Base-by-base conservation (phyloP, 1,140 invertebrate species). In the Euglossa dilemma region DNA sequence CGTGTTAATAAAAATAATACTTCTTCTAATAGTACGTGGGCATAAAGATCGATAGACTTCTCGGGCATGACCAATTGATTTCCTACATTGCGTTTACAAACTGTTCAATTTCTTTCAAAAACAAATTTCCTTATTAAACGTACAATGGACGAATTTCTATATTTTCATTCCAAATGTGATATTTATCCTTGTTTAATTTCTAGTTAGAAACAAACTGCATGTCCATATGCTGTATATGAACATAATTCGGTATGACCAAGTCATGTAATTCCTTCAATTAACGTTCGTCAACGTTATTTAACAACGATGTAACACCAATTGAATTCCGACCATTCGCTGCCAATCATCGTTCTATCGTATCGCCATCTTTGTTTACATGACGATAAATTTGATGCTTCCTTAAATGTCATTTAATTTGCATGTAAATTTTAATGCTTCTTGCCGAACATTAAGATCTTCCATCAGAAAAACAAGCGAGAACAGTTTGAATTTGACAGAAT, bases 241-340 rank as follows among this genome's bases (percentile, higher is more conserved):
- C n/a, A n/a, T 47, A n/a, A 80, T 72, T 72, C 43, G 7, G n/a
- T 52, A 45, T 36, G 18, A 56, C 23, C 47, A 77, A 77, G 43
- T 56, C 56, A 16, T 63, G 23, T 11, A 43, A 67, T 20, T 50
- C 36, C 50, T 11, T 56, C 64, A 78, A 78, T 78, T 78, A 54
- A 23, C 56, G 36, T 69, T 70, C 64, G 25, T 78, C 64, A 77
- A 52, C 47, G 74, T 64, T 76, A 64, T 64, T 76, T 76, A 76
- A 43, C 61, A 50, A 50, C 43, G 36, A 69, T 36, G 4, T 36
- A 36, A 78, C 50, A 18, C 7, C 36, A 69, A 78, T 69, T 78
- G 50, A 66, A 66, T 23, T 25, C 20, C 11, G 12, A 7, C 20
- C 6, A 59, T 76, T 52, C 43, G 45, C n/a, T 18, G n/a, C n/a